Percentiles rank a stretch among this genome's conserved stretches.
phyloP scores from a whole-genome alignment of 2,113 vertebrate species.

The Colinus virginianus region DNA sequence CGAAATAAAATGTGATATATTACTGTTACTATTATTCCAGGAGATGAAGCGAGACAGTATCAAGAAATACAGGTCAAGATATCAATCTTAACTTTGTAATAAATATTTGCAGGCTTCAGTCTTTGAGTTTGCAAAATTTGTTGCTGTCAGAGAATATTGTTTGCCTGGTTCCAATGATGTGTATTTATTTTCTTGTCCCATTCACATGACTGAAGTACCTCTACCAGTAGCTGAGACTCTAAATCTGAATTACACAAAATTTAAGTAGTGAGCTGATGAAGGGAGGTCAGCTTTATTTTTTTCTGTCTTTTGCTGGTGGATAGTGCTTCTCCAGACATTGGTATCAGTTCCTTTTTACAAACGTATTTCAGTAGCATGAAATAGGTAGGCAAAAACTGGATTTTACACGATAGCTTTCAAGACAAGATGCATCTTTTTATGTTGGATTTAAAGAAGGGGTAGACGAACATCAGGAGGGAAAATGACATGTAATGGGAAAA shows the following conservation, averaged over 20 bases:
- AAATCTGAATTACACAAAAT: not conserved
- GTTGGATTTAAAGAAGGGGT: not conserved
- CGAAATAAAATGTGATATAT: not conserved
- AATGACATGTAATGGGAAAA: fast-evolving
- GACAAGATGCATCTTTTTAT: not conserved
- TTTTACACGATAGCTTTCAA: not conserved
- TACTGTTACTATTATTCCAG: not conserved
- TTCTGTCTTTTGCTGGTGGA: not conserved
- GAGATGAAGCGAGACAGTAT: not conserved
- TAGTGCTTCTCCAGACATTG: not conserved
- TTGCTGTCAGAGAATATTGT: not conserved
- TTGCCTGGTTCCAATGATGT: not conserved
- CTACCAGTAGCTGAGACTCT: not conserved
- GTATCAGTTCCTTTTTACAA: not conserved
- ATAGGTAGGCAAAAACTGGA: not conserved
- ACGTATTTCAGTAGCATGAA: not conserved
- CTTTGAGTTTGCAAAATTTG: not conserved
- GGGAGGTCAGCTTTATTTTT: not conserved
- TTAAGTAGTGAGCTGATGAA: not conserved
- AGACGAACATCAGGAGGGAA: not conserved
- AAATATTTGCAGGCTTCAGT: not conserved
- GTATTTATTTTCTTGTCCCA: not conserved
- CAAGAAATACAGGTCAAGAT: not conserved
- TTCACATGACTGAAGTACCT: not conserved
- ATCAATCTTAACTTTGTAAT: not conserved